These are phyloP conservation scores for Deroptyus accipitrinus DNA, from an alignment of 2,113 vertebrate genomes.

Conservation along the genomic window DNA sequence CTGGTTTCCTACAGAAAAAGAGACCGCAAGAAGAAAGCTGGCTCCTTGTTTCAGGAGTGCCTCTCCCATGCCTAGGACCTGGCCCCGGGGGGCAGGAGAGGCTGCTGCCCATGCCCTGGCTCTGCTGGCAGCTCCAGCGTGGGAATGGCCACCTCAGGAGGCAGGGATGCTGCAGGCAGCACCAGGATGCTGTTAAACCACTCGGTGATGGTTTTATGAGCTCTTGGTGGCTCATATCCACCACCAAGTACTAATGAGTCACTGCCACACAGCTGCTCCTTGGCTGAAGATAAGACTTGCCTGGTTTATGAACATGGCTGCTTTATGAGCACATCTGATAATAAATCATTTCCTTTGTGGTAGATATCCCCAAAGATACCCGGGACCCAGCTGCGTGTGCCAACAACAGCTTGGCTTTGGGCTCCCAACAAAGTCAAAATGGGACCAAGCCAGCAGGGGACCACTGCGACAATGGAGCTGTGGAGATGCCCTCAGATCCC, in stretches of 20 bases:
- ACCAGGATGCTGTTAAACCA: rapidly evolving
- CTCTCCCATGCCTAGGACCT: not conserved
- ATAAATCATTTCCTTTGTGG: not conserved
- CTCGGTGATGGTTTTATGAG: not conserved
- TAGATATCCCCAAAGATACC: not conserved
- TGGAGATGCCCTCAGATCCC: rapidly evolving
- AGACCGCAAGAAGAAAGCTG: no score
- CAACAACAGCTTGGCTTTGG: not conserved
- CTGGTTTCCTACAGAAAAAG: not conserved
- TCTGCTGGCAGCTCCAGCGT: not conserved
- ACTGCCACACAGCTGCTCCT: not conserved
- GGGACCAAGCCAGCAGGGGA: not conserved
- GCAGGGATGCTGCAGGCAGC: not conserved
- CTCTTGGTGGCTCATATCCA: not conserved
- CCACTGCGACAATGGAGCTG: rapidly evolving
- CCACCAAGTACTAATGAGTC: not conserved
- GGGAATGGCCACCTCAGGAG: not conserved
- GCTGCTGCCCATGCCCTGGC: not conserved
- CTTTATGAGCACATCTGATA: not conserved
- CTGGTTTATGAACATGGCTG: not conserved
- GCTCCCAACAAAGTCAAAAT: not conserved
- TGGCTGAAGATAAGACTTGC: not conserved
- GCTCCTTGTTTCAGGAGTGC: rapidly evolving
- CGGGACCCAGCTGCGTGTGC: not conserved
- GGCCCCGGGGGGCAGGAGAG: not conserved